These are phyloP conservation scores for Plebejus melissa DNA, from an alignment of 2,888 invertebrate genomes.

Conservation along the genomic window DNA sequence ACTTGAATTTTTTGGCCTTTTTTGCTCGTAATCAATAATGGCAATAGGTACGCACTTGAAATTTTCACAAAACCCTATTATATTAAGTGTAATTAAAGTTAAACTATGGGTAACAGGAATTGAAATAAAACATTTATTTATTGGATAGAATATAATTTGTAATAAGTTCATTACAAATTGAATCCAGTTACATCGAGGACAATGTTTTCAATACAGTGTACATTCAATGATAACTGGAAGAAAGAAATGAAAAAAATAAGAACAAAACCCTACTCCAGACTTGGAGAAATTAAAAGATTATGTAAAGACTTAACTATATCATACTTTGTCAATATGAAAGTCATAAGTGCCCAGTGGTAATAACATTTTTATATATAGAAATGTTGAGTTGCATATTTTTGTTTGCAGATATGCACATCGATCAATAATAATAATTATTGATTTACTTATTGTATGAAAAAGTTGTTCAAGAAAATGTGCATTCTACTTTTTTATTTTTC, in stretches of 20 bases:
- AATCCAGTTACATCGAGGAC: slow-evolving; percentile 65
- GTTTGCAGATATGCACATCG: slow-evolving; percentile 68
- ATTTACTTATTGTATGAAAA: slow-evolving; percentile 46
- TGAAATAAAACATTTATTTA: slow-evolving; percentile 57
- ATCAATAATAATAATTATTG: slow-evolving; percentile 41
- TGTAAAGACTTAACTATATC: slow-evolving; percentile 59
- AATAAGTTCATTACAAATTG: slow-evolving; percentile 64
- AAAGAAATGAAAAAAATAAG: slow-evolving; percentile 60
- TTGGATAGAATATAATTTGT: slow-evolving; percentile 70
- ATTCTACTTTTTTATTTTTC: slow-evolving; percentile 69
- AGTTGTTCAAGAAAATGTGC: slow-evolving; percentile 51
- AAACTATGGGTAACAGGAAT: slow-evolving; percentile 28
- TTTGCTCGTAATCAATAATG: too few species aligned
- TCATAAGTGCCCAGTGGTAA: slow-evolving; percentile 56
- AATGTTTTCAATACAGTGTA: slow-evolving; percentile 73
- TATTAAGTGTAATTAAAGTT: too few species aligned
- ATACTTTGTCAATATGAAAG: slow-evolving; percentile 72
- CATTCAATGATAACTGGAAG: slow-evolving; percentile 58
- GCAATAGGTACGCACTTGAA: too few species aligned
- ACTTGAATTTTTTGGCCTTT: too few species aligned
- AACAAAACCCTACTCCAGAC: slow-evolving; percentile 72
- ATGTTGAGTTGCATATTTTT: slow-evolving; percentile 76
- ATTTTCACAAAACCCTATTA: too few species aligned
- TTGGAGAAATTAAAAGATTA: slow-evolving; percentile 57
- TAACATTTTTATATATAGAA: slow-evolving; percentile 64